Evolutionary conservation across 2,113 vertebrate species (phyloP).

Genomic region (Catharus fuscescens): DNA sequence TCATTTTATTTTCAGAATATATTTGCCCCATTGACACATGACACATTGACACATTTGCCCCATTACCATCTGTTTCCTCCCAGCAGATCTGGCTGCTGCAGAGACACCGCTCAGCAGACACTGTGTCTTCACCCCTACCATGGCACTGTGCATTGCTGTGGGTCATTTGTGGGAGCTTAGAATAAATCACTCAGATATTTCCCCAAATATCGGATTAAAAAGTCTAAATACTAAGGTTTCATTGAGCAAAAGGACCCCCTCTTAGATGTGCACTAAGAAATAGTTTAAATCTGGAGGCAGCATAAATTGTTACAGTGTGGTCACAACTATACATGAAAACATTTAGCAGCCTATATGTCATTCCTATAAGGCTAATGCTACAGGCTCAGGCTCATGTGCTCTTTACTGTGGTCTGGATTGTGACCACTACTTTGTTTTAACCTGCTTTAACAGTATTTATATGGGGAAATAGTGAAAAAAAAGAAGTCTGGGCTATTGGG

Average conservation of each 20-base stretch:
- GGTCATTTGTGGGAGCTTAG: rapidly evolving
- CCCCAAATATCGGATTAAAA: neutral
- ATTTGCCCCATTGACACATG: neutral
- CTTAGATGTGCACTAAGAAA: neutral
- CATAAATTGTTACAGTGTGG: neutral
- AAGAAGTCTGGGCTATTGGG: neutral
- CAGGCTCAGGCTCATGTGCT: neutral
- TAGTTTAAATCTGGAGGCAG: neutral
- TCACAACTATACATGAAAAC: neutral
- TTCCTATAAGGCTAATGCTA: neutral
- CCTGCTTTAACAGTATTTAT: neutral
- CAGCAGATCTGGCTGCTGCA: neutral
- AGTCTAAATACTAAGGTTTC: neutral
- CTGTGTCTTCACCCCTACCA: rapidly evolving
- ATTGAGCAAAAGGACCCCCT: neutral
- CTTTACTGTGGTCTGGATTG: neutral
- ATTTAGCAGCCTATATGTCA: neutral
- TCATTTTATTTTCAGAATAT: neutral
- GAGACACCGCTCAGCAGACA: neutral
- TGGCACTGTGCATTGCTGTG: neutral
- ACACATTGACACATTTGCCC: too few species aligned
- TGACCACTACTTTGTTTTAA: neutral
- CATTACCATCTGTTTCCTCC: neutral
- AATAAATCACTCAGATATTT: neutral
- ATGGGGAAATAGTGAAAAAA: neutral